These are phyloP conservation scores for Brachionus manjavacas DNA, from an alignment of 1,140 invertebrate genomes.

Conservation along the genomic window DNA sequence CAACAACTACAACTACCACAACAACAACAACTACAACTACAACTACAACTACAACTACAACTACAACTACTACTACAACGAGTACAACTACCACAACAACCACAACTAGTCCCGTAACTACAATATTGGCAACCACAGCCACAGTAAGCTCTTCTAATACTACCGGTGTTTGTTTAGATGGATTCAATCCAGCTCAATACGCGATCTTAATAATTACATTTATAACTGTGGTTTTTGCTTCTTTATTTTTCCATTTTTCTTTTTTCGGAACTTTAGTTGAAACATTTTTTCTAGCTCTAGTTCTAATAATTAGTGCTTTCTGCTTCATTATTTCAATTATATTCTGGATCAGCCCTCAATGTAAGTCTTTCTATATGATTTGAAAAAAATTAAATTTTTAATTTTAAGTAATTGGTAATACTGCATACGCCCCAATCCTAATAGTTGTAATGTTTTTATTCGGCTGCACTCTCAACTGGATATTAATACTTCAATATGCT, in stretches of 20 bases:
- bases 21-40: not conserved
- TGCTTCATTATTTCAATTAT: conserved; percentile 26
- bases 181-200: conserved; percentile 30
- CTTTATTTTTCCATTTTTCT: conserved; percentile 36
- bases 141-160: not conserved
- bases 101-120: not conserved
- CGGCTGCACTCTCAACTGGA: not conserved
- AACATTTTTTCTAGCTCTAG: conserved; percentile 34
- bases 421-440: not conserved
- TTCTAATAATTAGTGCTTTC: conserved; percentile 16
- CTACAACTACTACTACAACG: not conserved
- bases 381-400: not conserved
- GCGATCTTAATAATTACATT: conserved; percentile 18
- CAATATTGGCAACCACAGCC: not conserved
- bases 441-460: not conserved
- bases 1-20: conserved; percentile 20
- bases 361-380: not conserved
- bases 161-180: not conserved
- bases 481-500: conserved; percentile 34
- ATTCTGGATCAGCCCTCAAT: conserved; percentile 28
- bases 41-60: not conserved
- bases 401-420: conserved; percentile 14
- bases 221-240: not conserved
- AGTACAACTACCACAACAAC: not conserved
- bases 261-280: conserved; percentile 25